Conservation (phyloP, 2,888 invertebrate genomes). For the Sphecodes monilicornis region DNA sequence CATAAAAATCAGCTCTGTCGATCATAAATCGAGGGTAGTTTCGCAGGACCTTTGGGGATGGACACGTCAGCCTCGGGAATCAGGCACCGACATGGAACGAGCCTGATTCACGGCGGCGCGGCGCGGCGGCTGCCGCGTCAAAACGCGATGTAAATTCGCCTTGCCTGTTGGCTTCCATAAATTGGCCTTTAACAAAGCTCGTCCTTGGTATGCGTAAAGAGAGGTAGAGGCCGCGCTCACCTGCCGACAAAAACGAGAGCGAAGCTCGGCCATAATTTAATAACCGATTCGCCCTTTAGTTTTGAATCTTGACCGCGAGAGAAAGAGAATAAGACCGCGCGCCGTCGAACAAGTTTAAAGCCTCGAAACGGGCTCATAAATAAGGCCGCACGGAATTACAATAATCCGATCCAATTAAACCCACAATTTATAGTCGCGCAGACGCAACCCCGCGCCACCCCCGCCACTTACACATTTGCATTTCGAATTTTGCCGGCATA, state of each 20-base stretch:
- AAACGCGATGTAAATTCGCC: slow-evolving; percentile 44
- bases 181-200: slow-evolving; percentile 66
- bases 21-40: slow-evolving; percentile 27
- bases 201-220: slow-evolving; percentile 70
- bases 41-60: slow-evolving; percentile 21
- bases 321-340: slow-evolving; percentile 54
- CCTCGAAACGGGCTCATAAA: slow-evolving; percentile 77
- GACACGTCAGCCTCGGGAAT: slow-evolving; percentile 48
- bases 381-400: slow-evolving; percentile 79
- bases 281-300: slow-evolving; percentile 76
- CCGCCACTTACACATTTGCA: slow-evolving; percentile 75
- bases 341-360: slow-evolving; percentile 63
- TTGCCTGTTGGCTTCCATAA: slow-evolving; percentile 57
- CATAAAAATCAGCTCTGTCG: neutral
- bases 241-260: slow-evolving; percentile 72
- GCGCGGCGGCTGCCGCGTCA: slow-evolving; percentile 29
- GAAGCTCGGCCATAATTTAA: slow-evolving; percentile 78
- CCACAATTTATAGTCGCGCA: slow-evolving; percentile 80
- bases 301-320: slow-evolving; percentile 56
- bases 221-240: slow-evolving; percentile 68
- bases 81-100: slow-evolving; percentile 42
- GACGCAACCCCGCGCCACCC: slow-evolving; percentile 48
- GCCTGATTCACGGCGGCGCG: slow-evolving; percentile 41
- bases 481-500: slow-evolving; percentile 82
- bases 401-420: slow-evolving; percentile 83